Conservation (phyloP, 2,888 invertebrate species). For the Ichneumon xanthorius region DNA sequence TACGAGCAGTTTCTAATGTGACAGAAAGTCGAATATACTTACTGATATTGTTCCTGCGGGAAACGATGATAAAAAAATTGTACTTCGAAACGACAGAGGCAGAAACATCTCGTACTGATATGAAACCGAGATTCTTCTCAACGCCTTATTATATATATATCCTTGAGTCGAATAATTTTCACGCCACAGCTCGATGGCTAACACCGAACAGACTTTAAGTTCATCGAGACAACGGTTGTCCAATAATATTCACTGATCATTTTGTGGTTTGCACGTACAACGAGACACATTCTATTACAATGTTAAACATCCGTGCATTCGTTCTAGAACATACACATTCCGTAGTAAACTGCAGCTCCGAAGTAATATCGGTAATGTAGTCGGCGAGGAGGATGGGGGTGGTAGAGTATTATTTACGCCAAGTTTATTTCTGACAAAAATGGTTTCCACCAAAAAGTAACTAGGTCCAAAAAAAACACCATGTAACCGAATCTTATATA, state of each 20-base stretch:
- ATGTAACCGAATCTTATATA: too few species aligned
- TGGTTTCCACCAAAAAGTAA: not conserved
- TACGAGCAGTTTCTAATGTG: not conserved
- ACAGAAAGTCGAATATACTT: constrained; percentile 9
- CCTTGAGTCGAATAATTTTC: constrained; percentile 11
- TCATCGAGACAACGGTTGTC: constrained; percentile 13
- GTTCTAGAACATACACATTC: constrained; percentile 75
- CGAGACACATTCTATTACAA: constrained; percentile 68
- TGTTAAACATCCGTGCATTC: constrained; percentile 71
- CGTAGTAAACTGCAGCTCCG: constrained; percentile 63
- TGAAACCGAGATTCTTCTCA: constrained; percentile 32
- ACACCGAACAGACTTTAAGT: constrained; percentile 14
- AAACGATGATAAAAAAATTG: constrained; percentile 52
- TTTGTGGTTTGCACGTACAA: constrained; percentile 13
- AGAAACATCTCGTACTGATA: constrained; percentile 64
- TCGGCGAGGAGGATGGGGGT: not conserved
- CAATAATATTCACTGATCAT: constrained; percentile 41
- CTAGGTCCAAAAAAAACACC: not conserved
- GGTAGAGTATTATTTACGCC: not conserved
- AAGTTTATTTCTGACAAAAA: not conserved
- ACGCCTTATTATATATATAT: constrained; percentile 42
- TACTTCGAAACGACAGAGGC: constrained; percentile 53
- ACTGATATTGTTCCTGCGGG: constrained; percentile 47
- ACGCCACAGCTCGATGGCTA: not conserved
- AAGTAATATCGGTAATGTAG: not conserved